Conservation (phyloP, 2,113 vertebrate species). For the Sebastes schlegelii region DNA sequence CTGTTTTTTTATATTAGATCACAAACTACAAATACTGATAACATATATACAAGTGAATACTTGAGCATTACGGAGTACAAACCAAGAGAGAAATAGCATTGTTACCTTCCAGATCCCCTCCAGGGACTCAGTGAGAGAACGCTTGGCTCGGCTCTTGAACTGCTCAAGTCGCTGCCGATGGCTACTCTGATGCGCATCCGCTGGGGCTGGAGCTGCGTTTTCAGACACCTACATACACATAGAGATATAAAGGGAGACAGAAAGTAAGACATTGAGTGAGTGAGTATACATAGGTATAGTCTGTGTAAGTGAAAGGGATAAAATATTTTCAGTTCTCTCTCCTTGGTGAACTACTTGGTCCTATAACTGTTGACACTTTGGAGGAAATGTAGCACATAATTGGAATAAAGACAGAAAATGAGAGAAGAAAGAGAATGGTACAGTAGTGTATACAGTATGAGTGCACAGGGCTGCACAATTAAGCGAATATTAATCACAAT, state of each 20-base stretch:
- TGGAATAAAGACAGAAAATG: background rate
- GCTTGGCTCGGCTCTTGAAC: slow-evolving; percentile 93
- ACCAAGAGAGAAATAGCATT: background rate
- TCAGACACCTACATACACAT: slow-evolving; percentile 54
- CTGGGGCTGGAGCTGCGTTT: slow-evolving; percentile 66
- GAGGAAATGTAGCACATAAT: background rate
- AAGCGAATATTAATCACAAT: too few relatives aligned
- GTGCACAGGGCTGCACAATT: too few relatives aligned
- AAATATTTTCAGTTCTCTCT: background rate
- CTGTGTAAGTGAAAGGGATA: background rate
- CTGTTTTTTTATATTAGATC: background rate
- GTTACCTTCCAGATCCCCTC: slow-evolving; percentile 91
- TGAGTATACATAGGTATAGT: background rate
- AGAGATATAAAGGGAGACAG: background rate
- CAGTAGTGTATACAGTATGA: background rate
- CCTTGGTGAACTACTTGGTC: background rate
- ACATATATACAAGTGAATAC: background rate
- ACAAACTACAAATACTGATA: background rate
- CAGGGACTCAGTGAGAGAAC: slow-evolving; percentile 93
- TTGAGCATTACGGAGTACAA: background rate
- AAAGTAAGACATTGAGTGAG: too few relatives aligned
- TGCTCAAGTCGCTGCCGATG: slow-evolving; percentile 90
- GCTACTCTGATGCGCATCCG: slow-evolving; percentile 85
- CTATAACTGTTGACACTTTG: background rate
- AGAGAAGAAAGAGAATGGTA: slow-evolving; percentile 13